A percentile compares a stretch with the other conserved stretches of the same genome.
These are phyloP conservation scores for Elymnias hypermnestra DNA, from an alignment of 1,140 invertebrate genomes.

Conservation along the genomic window DNA sequence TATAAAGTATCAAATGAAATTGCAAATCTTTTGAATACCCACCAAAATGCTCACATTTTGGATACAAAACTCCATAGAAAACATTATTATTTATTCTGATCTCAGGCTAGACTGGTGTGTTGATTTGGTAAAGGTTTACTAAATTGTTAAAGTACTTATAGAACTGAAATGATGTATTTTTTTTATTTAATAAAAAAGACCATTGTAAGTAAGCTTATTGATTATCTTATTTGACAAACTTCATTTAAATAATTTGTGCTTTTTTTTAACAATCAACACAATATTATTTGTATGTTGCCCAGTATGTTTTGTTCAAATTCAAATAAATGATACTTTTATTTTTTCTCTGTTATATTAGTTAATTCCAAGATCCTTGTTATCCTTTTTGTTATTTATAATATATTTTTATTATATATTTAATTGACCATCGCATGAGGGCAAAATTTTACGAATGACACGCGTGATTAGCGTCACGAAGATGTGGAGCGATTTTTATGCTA, in stretches of 20 bases:
- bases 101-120: slow-evolving; percentile 62
- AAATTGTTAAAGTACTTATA: slow-evolving; percentile 73
- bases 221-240: slow-evolving; percentile 1
- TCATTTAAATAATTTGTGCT: not conserved
- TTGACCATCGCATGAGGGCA: too few species aligned
- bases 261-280: not conserved
- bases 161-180: slow-evolving; percentile 68
- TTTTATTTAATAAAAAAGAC: slow-evolving; percentile 67
- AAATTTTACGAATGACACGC: too few species aligned
- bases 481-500: too few species aligned
- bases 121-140: slow-evolving; percentile 70
- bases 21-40: slow-evolving; percentile 20
- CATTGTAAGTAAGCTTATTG: slow-evolving; percentile 15
- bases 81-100: slow-evolving; percentile 64
- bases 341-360: too few species aligned
- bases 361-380: too few species aligned
- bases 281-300: not conserved
- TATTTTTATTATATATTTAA: too few species aligned
- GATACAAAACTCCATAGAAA: slow-evolving; percentile 33
- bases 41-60: slow-evolving; percentile 36
- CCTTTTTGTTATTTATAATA: too few species aligned
- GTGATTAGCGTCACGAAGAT: too few species aligned
- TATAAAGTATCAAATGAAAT: slow-evolving; percentile 32
- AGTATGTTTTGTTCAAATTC: not conserved
- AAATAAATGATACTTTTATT: slow-evolving; percentile 2